phyloP scores from a whole-genome alignment of 2,888 invertebrate species.

The Corbicula japonica region DNA sequence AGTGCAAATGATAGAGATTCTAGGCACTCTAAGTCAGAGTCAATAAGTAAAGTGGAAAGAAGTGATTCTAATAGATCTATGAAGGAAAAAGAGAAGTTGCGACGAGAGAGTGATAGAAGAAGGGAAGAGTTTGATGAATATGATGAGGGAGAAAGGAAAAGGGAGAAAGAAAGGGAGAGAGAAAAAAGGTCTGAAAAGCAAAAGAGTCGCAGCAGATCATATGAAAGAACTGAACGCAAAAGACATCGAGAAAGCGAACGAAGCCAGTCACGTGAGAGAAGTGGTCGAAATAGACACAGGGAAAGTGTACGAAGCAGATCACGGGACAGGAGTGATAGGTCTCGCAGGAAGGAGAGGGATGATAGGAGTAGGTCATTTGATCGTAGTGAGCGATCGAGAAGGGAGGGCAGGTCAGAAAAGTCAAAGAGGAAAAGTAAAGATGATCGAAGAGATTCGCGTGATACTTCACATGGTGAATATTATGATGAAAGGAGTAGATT shows the following conservation, averaged over 20 bases:
- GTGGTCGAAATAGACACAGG: conserved; percentile 39
- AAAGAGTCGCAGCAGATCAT: conserved; percentile 45
- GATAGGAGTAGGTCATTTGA: conserved; percentile 52
- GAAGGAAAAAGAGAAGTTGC: conserved; percentile 50
- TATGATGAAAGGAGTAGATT: conserved; percentile 60
- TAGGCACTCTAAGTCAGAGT: conserved; percentile 9
- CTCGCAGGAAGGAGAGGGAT: conserved; percentile 35
- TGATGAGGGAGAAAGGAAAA: conserved; percentile 50
- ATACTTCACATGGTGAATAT: conserved; percentile 63
- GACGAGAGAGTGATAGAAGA: conserved; percentile 51
- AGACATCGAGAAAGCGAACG: conserved; percentile 44
- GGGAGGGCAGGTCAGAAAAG: conserved; percentile 54
- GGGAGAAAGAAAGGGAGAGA: conserved; percentile 42
- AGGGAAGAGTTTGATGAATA: conserved; percentile 34
- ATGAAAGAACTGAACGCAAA: conserved; percentile 45
- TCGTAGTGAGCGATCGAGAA: conserved; percentile 44
- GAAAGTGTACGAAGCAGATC: conserved; percentile 52
- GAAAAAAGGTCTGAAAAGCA: conserved; percentile 46
- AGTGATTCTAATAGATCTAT: conserved; percentile 54
- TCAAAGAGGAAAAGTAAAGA: conserved; percentile 54
- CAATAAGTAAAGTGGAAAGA: conserved; percentile 33
- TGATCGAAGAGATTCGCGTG: conserved; percentile 58
- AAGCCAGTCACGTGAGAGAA: conserved; percentile 50
- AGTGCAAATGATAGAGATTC: conserved; percentile 38
- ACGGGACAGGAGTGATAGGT: conserved; percentile 46